These are phyloP conservation scores for Girardia tigrina DNA, from an alignment of 2,888 invertebrate species.

Conservation along the genomic window DNA sequence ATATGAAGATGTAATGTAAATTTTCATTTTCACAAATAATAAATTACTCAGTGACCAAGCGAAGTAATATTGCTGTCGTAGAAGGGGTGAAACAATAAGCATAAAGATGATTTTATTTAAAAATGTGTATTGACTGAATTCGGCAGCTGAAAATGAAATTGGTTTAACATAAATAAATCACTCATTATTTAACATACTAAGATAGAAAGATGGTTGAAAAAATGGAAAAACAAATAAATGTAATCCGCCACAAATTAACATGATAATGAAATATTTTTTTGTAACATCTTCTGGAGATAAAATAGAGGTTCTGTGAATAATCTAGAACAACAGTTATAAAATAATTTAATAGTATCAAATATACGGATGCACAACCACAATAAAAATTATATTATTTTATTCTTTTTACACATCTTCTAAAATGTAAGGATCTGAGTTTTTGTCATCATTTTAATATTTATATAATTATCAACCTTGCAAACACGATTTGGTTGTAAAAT, in stretches of 20 bases:
- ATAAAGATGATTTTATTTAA: background rate
- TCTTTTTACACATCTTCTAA: too few relatives aligned
- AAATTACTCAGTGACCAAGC: background rate
- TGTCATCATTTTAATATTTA: too few relatives aligned
- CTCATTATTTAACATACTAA: background rate
- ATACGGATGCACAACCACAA: too few relatives aligned
- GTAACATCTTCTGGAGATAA: background rate
- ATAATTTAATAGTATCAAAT: too few relatives aligned
- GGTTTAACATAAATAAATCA: background rate
- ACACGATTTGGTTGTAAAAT: too few relatives aligned
- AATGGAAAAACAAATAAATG: slow-evolving; percentile 23
- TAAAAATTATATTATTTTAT: too few relatives aligned
- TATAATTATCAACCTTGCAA: too few relatives aligned
- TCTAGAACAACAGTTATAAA: too few relatives aligned
- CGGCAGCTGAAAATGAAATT: background rate
- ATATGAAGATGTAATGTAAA: too few relatives aligned
- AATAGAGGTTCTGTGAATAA: background rate
- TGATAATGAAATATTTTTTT: slow-evolving; percentile 8
- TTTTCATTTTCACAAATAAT: background rate
- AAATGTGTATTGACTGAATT: background rate
- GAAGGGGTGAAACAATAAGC: background rate
- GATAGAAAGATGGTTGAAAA: slow-evolving; percentile 6
- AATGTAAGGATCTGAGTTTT: too few relatives aligned
- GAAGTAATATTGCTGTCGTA: background rate
- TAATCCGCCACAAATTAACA: background rate